phyloP scores from a whole-genome alignment of 2,113 vertebrate species.

The Varanus salvator region DNA sequence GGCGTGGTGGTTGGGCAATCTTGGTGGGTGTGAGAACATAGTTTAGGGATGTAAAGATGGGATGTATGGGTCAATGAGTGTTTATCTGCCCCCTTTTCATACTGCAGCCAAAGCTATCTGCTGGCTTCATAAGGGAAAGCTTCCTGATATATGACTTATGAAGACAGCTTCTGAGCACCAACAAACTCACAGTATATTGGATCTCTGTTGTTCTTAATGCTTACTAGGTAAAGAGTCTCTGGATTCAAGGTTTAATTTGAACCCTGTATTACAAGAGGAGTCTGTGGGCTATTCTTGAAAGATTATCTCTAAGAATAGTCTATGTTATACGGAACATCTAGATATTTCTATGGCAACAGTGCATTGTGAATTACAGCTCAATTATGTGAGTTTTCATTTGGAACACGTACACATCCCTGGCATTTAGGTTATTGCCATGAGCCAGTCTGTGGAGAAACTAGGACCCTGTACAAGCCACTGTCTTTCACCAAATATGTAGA shows the following conservation, averaged over 20 bases:
- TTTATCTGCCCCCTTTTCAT: not conserved
- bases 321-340: not conserved
- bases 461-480: no score
- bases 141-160: not conserved
- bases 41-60: not conserved
- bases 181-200: not conserved
- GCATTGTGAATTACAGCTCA: slow-evolving; percentile 38
- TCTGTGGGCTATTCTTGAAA: slow-evolving; percentile 17
- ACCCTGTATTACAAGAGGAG: not conserved
- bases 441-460: not conserved
- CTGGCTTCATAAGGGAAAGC: no score
- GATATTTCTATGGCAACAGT: slow-evolving; percentile 60
- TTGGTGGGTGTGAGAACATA: no score
- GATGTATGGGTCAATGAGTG: not conserved
- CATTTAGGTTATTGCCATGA: not conserved
- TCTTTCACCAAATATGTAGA: no score
- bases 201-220: not conserved
- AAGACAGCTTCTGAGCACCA: not conserved
- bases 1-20: no score
- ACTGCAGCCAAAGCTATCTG: not conserved
- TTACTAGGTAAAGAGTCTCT: not conserved
- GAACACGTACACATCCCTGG: not conserved
- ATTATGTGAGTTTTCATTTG: slow-evolving; percentile 37
- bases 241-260: slow-evolving; percentile 8
- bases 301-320: slow-evolving; percentile 30